Evolutionary conservation across 2,113 vertebrate genomes (phyloP).

Genomic region (Lichenostomus cassidix): DNA sequence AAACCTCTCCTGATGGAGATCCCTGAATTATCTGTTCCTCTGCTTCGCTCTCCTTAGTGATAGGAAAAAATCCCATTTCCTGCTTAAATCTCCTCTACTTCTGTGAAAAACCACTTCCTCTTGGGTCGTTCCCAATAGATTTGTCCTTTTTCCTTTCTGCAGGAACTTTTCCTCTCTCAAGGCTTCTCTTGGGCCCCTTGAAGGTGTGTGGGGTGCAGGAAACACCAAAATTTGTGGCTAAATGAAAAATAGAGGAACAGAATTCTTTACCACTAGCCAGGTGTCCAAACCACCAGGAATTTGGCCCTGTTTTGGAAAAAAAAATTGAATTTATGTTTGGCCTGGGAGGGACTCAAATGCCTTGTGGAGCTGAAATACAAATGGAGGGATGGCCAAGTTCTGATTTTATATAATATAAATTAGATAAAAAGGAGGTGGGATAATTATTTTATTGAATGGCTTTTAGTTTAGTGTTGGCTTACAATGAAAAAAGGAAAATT

Average conservation of each 20-base stretch:
- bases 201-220: not conserved
- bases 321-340: not conserved
- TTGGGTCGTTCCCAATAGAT: not conserved
- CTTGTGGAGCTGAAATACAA: not conserved
- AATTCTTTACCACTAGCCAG: not conserved
- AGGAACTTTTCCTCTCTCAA: not conserved
- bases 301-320: not conserved
- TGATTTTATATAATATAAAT: not conserved
- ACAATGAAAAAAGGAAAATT: not conserved
- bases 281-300: not conserved
- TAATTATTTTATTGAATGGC: not conserved
- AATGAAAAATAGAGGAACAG: not conserved
- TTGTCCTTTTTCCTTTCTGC: not conserved
- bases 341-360: not conserved
- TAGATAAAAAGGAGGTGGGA: not conserved
- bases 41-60: not conserved
- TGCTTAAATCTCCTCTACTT: not conserved
- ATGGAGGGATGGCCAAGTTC: not conserved
- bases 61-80: rapidly evolving
- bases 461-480: not conserved
- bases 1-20: not conserved
- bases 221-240: not conserved
- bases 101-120: not conserved
- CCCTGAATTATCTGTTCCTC: not conserved
- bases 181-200: no score